Base-by-base conservation (phyloP, 2,113 vertebrate species). In the Dipodomys merriami region DNA sequence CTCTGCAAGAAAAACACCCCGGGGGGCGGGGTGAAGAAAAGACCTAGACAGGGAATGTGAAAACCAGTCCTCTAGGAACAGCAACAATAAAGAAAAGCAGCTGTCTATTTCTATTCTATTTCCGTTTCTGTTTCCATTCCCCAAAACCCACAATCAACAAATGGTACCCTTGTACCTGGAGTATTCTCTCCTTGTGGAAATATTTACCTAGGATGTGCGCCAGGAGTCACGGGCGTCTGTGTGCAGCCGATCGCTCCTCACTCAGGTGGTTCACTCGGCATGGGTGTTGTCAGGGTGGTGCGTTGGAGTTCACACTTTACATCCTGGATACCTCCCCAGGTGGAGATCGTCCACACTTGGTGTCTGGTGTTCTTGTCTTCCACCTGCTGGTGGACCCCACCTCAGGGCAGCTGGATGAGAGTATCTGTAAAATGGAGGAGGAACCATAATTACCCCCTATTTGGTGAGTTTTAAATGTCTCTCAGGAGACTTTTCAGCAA, bases 321-420 rank as follows among this genome's bases (percentile, higher is more conserved):
- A 99, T 99, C 97, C 99, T 99, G 93, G 99, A 99, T 96, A 99
- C 99, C 98, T 99, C 99, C 96, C 99, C 99, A 0, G 99, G 99
- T 94, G 99, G 99, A 78, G 99, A 99, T 79, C 99, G 99, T 96
- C 99, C 99, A 9, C 99, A 98, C 96, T 97, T 99, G 96, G 98
- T 99, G 71, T 99, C 99, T 94, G 99, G 99, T 96, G 98, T 98
- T 94, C 99, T 99, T 8, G 98, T 99, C 97, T 99, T 99, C 97
- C 99, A 99, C 94, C 99, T 99, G 0, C 97, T 99, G 7, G 99
- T 99, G 68, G 99, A 99, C 92, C 99, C 99, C 4, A 91, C 98
- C 15, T 35, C 99, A 86, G 99, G 99, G 39, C 39, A 39, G 5
- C 39, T 86, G 99, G 92, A 99, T 98, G 97, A 98, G 99, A 97